Evolutionary conservation across 2,113 vertebrate genomes (phyloP).

Genomic region (Paratilapia polleni): DNA sequence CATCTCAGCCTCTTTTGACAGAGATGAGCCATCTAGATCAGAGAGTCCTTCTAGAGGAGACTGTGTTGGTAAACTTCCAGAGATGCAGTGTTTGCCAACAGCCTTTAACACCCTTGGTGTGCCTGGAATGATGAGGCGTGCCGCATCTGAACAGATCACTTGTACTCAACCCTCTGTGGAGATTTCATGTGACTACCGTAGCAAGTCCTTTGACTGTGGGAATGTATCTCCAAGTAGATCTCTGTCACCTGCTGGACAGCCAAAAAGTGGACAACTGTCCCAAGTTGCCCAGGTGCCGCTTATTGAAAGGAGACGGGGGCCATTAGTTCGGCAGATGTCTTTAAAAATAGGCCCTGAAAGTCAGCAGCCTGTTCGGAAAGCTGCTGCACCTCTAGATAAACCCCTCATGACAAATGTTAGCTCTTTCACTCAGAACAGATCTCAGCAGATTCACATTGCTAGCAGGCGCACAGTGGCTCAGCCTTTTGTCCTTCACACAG

Average conservation of each 20-base stretch:
- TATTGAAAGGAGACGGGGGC: conserved; percentile 93
- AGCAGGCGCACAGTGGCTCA: conserved; percentile 54
- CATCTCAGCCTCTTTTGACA: conserved; percentile 93
- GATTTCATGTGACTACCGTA: conserved; percentile 88
- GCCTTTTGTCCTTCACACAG: conserved; percentile 70
- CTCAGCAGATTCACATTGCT: conserved; percentile 75
- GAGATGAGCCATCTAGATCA: conserved; percentile 87
- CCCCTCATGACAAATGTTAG: conserved; percentile 68
- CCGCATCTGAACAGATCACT: conserved; percentile 92
- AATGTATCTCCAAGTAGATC: conserved; percentile 83
- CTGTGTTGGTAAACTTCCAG: conserved; percentile 78
- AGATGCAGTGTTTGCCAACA: conserved; percentile 85
- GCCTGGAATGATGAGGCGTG: conserved; percentile 92
- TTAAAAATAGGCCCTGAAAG: conserved; percentile 90
- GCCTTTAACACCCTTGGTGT: conserved; percentile 86
- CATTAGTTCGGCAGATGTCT: conserved; percentile 94
- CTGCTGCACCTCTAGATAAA: conserved; percentile 76
- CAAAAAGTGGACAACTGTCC: conserved; percentile 68
- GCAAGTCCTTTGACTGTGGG: conserved; percentile 96
- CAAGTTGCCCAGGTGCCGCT: conserved; percentile 85
- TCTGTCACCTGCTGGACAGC: conserved; percentile 73
- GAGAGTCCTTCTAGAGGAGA: conserved; percentile 86
- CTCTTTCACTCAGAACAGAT: conserved; percentile 74
- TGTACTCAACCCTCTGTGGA: conserved; percentile 89
- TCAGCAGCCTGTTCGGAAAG: conserved; percentile 80